A percentile compares a stretch with the other conserved stretches of the same genome.
These are phyloP conservation scores for Cephonodes hylas DNA, from an alignment of 2,888 invertebrate species.

Conservation along the genomic window DNA sequence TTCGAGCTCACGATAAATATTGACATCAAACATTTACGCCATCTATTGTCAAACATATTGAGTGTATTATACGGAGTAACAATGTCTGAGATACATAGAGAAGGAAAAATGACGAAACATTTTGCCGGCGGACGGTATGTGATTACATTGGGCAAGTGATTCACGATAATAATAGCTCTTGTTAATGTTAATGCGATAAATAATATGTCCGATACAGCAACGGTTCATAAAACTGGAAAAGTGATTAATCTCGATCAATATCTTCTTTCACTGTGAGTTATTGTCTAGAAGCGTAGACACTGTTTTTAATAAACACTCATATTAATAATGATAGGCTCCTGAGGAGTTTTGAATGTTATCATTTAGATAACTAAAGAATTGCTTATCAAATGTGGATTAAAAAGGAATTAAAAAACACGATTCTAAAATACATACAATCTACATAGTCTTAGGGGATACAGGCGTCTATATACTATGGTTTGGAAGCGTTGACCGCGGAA, in stretches of 20 bases:
- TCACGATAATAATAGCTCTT: background rate
- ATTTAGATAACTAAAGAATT: too few species aligned
- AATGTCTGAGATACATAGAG: background rate
- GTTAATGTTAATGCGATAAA: background rate
- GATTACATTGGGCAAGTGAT: background rate
- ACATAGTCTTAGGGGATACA: too few species aligned
- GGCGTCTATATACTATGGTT: too few species aligned
- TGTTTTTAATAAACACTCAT: background rate
- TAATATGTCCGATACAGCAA: background rate
- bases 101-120: background rate
- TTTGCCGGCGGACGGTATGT: background rate
- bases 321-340: too few species aligned
- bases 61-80: conserved; percentile 10
- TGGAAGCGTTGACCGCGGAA: too few species aligned
- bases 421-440: too few species aligned
- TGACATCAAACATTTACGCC: conserved; percentile 46
- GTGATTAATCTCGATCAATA: background rate
- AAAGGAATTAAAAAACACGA: too few species aligned
- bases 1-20: conserved; percentile 67
- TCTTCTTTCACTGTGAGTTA: background rate
- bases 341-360: too few species aligned
- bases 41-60: conserved; percentile 29
- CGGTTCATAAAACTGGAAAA: background rate
- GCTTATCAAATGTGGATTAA: too few species aligned
- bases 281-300: background rate